Evolutionary conservation across 2,113 vertebrate species (phyloP).

Genomic region (Indicator indicator): DNA sequence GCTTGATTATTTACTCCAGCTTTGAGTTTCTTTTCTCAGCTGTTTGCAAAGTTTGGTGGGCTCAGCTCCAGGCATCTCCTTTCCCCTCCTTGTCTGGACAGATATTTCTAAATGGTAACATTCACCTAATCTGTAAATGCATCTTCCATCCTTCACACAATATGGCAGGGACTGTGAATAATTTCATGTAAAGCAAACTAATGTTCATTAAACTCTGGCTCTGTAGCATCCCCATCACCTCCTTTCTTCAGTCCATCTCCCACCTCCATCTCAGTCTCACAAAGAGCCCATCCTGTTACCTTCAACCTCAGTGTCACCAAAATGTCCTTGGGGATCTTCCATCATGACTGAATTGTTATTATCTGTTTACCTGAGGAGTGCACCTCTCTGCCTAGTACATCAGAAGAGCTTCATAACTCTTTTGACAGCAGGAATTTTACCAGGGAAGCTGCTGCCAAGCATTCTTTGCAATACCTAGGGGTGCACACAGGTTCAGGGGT

Average conservation of each 20-base stretch:
- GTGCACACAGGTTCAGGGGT: neutral
- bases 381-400: neutral
- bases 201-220: neutral
- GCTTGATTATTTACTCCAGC: neutral
- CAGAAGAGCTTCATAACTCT: neutral
- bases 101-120: neutral
- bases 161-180: neutral
- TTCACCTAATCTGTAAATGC: neutral
- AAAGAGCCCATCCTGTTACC: neutral
- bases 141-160: neutral
- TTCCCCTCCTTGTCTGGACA: neutral
- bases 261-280: neutral
- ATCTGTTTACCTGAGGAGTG: neutral
- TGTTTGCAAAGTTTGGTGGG: neutral
- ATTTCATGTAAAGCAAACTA: neutral
- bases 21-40: neutral
- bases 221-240: neutral
- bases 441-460: rapidly evolving
- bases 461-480: rapidly evolving
- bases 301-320: neutral
- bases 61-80: neutral
- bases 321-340: rapidly evolving
- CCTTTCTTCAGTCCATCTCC: neutral
- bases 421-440: neutral
- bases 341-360: rapidly evolving